phyloP scores from a whole-genome alignment of 2,888 invertebrate species.

The Hirtodrosophila alboralis region DNA sequence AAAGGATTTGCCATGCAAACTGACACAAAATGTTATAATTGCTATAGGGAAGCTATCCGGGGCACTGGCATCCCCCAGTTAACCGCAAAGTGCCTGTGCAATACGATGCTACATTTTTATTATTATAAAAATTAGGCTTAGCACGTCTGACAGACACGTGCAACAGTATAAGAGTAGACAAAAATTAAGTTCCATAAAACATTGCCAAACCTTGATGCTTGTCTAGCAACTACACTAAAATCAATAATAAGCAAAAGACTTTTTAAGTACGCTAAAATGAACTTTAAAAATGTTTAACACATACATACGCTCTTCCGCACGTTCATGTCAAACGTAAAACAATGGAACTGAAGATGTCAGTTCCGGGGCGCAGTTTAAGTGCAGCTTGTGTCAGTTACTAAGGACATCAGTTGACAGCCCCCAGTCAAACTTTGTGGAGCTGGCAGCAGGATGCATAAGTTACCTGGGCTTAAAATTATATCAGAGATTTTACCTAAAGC shows the following conservation, averaged over 20 bases:
- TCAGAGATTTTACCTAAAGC: slow-evolving; percentile 44
- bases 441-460: slow-evolving; percentile 1
- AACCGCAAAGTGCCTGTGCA: slow-evolving; percentile 64
- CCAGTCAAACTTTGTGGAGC: not conserved
- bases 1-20: slow-evolving; percentile 72
- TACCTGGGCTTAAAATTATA: slow-evolving; percentile 33
- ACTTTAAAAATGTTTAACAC: slow-evolving; percentile 53
- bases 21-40: slow-evolving; percentile 80
- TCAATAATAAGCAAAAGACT: slow-evolving; percentile 30
- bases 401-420: slow-evolving; percentile 29
- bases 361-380: slow-evolving; percentile 54
- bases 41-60: slow-evolving; percentile 39
- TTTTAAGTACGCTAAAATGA: slow-evolving; percentile 4
- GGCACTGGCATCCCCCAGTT: slow-evolving; percentile 5
- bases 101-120: slow-evolving; percentile 65
- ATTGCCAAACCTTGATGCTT: slow-evolving; percentile 25
- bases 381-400: slow-evolving; percentile 57
- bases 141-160: slow-evolving; percentile 67
- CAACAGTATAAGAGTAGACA: slow-evolving; percentile 23
- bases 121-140: slow-evolving; percentile 80
- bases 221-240: slow-evolving; percentile 22
- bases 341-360: slow-evolving; percentile 59
- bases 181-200: slow-evolving; percentile 55
- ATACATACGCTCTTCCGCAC: slow-evolving; percentile 76
- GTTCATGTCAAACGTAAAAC: slow-evolving; percentile 73